phyloP scores from a whole-genome alignment of 37 sponge, comb jelly and placozoan species.

The Hexactinellida sp. region DNA sequence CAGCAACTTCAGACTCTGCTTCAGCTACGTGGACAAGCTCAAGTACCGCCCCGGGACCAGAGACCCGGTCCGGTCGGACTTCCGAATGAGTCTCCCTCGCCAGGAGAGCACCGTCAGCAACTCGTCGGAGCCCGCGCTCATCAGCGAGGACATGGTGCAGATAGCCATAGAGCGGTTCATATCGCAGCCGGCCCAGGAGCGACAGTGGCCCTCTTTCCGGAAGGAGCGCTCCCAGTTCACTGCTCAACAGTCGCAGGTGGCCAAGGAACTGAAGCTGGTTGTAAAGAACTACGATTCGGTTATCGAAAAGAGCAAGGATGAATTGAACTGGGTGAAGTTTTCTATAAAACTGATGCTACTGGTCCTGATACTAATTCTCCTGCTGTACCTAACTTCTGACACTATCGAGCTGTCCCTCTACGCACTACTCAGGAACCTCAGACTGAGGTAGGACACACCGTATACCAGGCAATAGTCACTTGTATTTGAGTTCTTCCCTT shows the following conservation, averaged over 20 bases:
- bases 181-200: not conserved
- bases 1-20: not conserved
- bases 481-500: no score
- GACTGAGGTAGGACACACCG: not conserved
- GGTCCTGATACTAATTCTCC: not conserved
- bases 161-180: not conserved
- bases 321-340: constrained; percentile 31
- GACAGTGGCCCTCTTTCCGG: not conserved
- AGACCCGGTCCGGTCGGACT: not conserved
- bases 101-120: not conserved
- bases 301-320: constrained; percentile 32
- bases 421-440: not conserved
- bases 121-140: not conserved
- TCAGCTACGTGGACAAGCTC: not conserved
- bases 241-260: not conserved
- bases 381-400: not conserved
- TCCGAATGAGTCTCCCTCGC: not conserved
- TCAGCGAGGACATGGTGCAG: not conserved
- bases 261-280: not conserved
- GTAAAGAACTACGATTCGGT: not conserved
- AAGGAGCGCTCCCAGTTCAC: not conserved
- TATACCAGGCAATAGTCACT: no score
- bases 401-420: not conserved
- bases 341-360: not conserved
- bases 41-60: not conserved